phyloP scores from a whole-genome alignment of 2,888 invertebrate species.

The Lysandra bellargus region DNA sequence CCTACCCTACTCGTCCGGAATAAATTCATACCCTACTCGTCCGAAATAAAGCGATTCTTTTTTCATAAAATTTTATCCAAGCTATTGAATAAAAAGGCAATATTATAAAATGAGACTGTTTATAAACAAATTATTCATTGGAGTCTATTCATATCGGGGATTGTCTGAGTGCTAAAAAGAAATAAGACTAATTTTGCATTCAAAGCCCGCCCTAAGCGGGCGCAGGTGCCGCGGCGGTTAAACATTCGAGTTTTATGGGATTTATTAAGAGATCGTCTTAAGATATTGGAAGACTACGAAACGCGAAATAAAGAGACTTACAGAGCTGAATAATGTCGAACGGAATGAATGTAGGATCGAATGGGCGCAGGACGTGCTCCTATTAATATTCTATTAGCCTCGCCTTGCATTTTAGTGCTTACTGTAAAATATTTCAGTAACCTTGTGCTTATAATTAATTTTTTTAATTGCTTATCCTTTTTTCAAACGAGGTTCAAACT shows the following conservation, averaged over 20 bases:
- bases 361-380: constrained; percentile 18
- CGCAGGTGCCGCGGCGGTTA: constrained; percentile 74
- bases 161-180: constrained; percentile 76
- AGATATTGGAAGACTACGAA: constrained; percentile 66
- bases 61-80: background rate
- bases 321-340: constrained; percentile 36
- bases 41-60: background rate
- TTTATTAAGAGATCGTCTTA: constrained; percentile 74
- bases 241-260: constrained; percentile 78
- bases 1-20: too few species aligned
- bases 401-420: constrained; percentile 11
- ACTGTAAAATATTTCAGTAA: background rate
- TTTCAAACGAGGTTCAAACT: background rate
- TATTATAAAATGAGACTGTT: constrained; percentile 40
- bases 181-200: constrained; percentile 78
- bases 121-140: constrained; percentile 66
- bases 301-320: constrained; percentile 49
- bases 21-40: background rate
- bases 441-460: background rate
- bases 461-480: background rate
- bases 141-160: constrained; percentile 69
- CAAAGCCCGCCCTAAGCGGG: constrained; percentile 68
- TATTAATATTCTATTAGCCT: constrained; percentile 23
- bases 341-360: constrained; percentile 35
- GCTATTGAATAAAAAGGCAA: background rate